Conservation (phyloP, 1,140 invertebrate species). For the Thaumatotibia leucotreta region DNA sequence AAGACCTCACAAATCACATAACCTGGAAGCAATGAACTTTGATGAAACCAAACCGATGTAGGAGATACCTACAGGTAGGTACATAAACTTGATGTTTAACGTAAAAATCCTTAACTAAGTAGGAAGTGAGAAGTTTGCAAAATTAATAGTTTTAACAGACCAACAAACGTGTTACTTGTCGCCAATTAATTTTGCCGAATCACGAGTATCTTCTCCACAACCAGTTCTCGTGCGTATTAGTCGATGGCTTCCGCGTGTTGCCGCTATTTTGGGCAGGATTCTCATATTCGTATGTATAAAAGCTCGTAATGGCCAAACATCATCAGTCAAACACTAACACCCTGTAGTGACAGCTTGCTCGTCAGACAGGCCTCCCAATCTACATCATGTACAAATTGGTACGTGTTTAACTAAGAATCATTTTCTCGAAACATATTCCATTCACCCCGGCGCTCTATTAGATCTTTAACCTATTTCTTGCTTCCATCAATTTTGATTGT, state of each 20-base stretch:
- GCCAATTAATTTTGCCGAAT: background rate
- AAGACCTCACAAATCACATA: background rate
- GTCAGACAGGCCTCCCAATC: background rate
- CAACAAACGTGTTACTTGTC: background rate
- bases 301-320: background rate
- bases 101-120: background rate
- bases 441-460: background rate
- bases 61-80: background rate
- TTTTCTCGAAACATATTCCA: background rate
- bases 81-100: too few species aligned
- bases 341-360: slow-evolving; percentile 1
- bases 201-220: background rate
- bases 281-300: slow-evolving; percentile 2
- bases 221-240: background rate
- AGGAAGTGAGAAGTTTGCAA: background rate
- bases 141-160: background rate
- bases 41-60: background rate
- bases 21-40: background rate
- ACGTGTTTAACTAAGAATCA: background rate
- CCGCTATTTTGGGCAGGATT: background rate
- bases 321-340: slow-evolving; percentile 1
- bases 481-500: background rate
- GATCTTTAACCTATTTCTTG: background rate
- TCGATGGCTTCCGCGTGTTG: background rate
- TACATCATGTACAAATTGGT: slow-evolving; percentile 2